A percentile compares a stretch with the other conserved stretches of the same genome.
Evolutionary conservation across 2,113 vertebrate genomes (phyloP).

Genomic region (Platycercus adscitus): DNA sequence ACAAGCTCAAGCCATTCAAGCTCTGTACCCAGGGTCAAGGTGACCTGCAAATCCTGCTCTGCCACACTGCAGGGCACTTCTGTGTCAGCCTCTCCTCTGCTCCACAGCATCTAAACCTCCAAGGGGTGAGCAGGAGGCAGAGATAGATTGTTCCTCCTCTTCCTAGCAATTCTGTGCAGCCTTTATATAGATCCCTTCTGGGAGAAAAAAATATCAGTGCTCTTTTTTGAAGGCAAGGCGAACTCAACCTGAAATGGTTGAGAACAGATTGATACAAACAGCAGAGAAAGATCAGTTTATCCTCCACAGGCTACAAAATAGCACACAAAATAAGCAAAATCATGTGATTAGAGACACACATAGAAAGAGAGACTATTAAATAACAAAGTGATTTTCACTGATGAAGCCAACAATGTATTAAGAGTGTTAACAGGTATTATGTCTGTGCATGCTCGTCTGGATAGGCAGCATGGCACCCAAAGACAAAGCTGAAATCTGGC

Average conservation of each 20-base stretch:
- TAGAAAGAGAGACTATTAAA: slow-evolving; percentile 14
- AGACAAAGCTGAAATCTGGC: not conserved
- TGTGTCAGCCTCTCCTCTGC: not conserved
- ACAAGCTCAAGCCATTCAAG: not conserved
- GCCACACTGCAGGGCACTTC: not conserved
- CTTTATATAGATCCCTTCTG: not conserved
- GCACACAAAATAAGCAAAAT: not conserved
- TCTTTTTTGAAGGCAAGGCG: not conserved
- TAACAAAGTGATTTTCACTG: not conserved
- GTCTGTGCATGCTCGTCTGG: not conserved
- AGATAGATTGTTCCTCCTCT: not conserved
- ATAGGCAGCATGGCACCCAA: not conserved
- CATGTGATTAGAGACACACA: not conserved
- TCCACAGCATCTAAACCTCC: not conserved
- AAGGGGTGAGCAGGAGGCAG: not conserved
- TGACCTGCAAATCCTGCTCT: not conserved
- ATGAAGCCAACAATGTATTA: not conserved
- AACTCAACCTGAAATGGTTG: not conserved
- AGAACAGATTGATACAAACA: not conserved
- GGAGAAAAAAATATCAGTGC: not conserved
- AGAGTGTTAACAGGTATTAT: not conserved
- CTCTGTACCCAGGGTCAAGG: not conserved
- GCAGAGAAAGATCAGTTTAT: not conserved
- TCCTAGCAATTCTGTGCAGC: not conserved
- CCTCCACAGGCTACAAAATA: not conserved